These are phyloP conservation scores for Sesia bembeciformis DNA, from an alignment of 2,888 invertebrate genomes.

Conservation along the genomic window DNA sequence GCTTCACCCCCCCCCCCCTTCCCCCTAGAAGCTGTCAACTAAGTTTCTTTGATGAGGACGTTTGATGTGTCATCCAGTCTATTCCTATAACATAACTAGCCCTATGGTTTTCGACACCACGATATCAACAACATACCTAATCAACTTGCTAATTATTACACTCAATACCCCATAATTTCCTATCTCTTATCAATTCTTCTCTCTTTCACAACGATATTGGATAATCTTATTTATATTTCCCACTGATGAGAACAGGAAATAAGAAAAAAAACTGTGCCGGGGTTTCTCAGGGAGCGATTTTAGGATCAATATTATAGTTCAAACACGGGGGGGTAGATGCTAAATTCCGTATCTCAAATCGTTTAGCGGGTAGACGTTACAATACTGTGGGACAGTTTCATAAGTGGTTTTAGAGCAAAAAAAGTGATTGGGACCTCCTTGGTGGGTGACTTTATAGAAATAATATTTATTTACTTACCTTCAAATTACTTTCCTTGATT, in stretches of 20 bases:
- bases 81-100: too few species aligned
- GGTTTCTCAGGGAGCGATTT: slow-evolving; percentile 17
- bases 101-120: too few species aligned
- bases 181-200: not conserved
- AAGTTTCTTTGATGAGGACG: too few species aligned
- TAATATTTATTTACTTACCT: too few species aligned
- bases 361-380: slow-evolving; percentile 25
- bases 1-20: too few species aligned
- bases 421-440: slow-evolving; percentile 1
- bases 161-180: not conserved
- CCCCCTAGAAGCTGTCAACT: too few species aligned
- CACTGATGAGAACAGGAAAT: slow-evolving; percentile 14
- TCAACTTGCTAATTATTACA: too few species aligned
- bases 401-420: not conserved
- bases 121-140: too few species aligned
- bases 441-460: not conserved
- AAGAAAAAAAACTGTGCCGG: slow-evolving; percentile 17
- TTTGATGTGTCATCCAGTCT: too few species aligned
- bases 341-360: slow-evolving; percentile 66
- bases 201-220: slow-evolving; percentile 1
- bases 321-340: slow-evolving; percentile 54
- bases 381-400: slow-evolving; percentile 1
- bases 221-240: slow-evolving; percentile 12
- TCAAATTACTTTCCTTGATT: too few species aligned
- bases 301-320: slow-evolving; percentile 23